These are phyloP conservation scores for Dichetophora obliterata DNA, from an alignment of 2,888 invertebrate genomes.

Conservation along the genomic window DNA sequence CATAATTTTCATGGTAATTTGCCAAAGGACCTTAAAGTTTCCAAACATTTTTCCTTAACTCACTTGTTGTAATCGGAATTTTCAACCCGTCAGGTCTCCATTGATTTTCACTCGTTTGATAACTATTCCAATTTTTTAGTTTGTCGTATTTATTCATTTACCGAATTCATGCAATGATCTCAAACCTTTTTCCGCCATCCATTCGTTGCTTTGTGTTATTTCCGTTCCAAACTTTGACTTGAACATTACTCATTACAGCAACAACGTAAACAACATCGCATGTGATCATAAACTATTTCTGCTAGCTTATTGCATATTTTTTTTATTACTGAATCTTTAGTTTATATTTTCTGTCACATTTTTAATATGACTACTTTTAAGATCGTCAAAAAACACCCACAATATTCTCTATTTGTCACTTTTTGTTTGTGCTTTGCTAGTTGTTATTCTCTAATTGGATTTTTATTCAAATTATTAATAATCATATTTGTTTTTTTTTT, in stretches of 20 bases:
- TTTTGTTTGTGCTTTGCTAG: background rate
- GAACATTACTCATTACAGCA: background rate
- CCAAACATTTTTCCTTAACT: too few relatives aligned
- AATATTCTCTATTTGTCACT: background rate
- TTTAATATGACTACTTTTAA: background rate
- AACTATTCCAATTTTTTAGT: background rate
- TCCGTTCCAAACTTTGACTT: background rate
- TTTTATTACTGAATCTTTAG: background rate
- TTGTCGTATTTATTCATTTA: background rate
- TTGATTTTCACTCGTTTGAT: too few relatives aligned
- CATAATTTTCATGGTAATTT: too few relatives aligned
- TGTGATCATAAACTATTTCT: slow-evolving; percentile 19
- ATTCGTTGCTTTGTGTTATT: background rate
- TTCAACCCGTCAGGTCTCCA: too few relatives aligned
- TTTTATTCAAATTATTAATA: background rate
- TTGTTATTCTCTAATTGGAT: background rate
- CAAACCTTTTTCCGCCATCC: background rate
- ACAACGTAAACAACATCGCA: background rate
- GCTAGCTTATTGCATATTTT: slow-evolving; percentile 4
- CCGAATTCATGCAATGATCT: slow-evolving; percentile 13
- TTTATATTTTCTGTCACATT: background rate
- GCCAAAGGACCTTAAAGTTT: too few relatives aligned
- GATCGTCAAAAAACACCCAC: background rate
- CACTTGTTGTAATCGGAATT: too few relatives aligned
- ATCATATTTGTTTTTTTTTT: background rate